Percentiles rank a stretch among this genome's conserved stretches.
Evolutionary conservation across 2,888 invertebrate species (phyloP).

Genomic region (Loripinus fragilis): DNA sequence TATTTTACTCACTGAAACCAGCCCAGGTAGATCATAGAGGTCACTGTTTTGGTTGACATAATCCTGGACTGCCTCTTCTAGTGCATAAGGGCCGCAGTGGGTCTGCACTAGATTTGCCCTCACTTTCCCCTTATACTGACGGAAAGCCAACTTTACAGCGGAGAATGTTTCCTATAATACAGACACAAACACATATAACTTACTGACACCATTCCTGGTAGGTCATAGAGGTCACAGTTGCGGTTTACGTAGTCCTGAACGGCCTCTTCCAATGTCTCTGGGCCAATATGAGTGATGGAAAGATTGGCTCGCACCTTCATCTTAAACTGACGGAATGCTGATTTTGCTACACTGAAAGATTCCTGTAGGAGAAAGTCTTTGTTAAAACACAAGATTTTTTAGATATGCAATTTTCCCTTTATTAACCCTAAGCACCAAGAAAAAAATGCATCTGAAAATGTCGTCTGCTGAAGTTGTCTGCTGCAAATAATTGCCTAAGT

Average conservation of each 20-base stretch:
- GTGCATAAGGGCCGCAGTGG: constrained; percentile 77
- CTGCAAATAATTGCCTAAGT: too few relatives aligned
- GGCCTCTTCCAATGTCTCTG: constrained; percentile 83
- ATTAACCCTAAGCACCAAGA: too few relatives aligned
- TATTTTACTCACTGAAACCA: constrained; percentile 20
- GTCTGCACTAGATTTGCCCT: constrained; percentile 76
- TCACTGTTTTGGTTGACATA: constrained; percentile 53
- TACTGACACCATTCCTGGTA: constrained; percentile 81
- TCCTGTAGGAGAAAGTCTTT: constrained; percentile 72
- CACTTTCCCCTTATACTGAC: constrained; percentile 79
- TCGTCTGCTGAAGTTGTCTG: too few relatives aligned
- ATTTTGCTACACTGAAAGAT: constrained; percentile 81
- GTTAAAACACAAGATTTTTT: too few relatives aligned
- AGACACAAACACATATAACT: constrained; percentile 54
- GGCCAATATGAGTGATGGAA: constrained; percentile 80
- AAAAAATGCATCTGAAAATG: too few relatives aligned
- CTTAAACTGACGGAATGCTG: constrained; percentile 82
- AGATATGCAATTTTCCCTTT: too few relatives aligned
- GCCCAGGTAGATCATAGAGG: constrained; percentile 17
- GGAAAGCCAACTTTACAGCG: constrained; percentile 78
- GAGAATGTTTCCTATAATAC: constrained; percentile 78
- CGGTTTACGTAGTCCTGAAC: constrained; percentile 83
- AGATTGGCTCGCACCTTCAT: constrained; percentile 82
- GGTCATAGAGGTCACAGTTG: constrained; percentile 82
- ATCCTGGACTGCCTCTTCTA: constrained; percentile 81